Evolutionary conservation across 2,888 invertebrate genomes (phyloP), one percentile per base, ranked within the genome.

Genomic region (Phyto melanocephala): DNA sequence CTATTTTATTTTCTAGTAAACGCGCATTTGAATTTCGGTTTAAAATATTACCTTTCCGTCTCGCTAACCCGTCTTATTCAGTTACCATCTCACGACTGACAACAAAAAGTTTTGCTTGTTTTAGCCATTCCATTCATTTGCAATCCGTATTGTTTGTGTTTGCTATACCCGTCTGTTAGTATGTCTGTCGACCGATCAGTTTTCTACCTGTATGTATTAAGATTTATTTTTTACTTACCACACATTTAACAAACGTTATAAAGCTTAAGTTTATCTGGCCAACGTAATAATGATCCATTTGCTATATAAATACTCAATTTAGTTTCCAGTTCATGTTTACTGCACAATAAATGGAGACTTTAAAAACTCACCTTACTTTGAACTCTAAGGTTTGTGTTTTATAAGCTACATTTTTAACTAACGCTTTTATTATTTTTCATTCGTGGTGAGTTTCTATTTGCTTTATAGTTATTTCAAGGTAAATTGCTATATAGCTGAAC

Each of bases 81-180:
- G 86, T 87, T 87, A 86, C 87, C 88, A 86, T 87, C 86, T 89
- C 85, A 86, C 88, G 88, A 89, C 89, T 89, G 87, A 67, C 24
- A 54, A 67, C 62, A 71, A 79, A 70, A 82, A 79, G 71, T 82
- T 79, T 82, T 67, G 70, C 72, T 60, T 33, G 54, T 76, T 82
- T 82, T 71, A 82, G 82, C 82, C 75, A 76, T 68, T 71, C 62
- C 65, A 82, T 79, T 79, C 82, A 75, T 76, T 78, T 79, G 79
- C 71, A 82, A 82, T 79, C 79, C 71, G 71, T 28, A 6, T 74
- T 74, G 67, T 65, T 74, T 67, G 45, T 45, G 33, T 75, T 82
- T 70, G 75, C 65, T 56, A 70, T 78, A 78, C 62, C 56, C 50
- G 47, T 75, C 45, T 24, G 24, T 37, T 20, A 50, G 20, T 37